phyloP scores from a whole-genome alignment of 1,140 invertebrate species.

The Atta cephalotes region DNA sequence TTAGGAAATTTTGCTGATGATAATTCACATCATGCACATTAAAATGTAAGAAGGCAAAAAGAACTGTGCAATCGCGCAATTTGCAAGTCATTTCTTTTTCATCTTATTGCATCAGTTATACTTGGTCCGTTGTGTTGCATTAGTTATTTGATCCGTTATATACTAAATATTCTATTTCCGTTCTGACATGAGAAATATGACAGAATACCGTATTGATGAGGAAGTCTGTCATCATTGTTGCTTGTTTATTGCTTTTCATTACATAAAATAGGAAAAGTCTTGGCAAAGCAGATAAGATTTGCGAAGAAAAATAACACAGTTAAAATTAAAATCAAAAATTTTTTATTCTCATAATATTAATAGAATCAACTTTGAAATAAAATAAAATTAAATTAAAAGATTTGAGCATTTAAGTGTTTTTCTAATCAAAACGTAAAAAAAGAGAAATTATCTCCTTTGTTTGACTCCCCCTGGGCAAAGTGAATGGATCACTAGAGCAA shows the following conservation, averaged over 20 bases:
- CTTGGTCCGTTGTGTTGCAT: neutral
- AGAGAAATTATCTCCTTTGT: too few relatives aligned
- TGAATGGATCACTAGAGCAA: too few relatives aligned
- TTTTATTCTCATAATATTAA: too few relatives aligned
- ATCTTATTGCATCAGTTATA: neutral
- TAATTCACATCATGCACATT: constrained; percentile 3
- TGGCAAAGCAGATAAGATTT: too few relatives aligned
- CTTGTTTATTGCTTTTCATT: neutral
- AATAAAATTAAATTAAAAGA: too few relatives aligned
- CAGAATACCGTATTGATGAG: neutral
- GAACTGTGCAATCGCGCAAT: neutral
- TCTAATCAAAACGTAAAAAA: too few relatives aligned
- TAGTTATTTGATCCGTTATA: neutral
- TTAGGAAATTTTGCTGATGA: constrained; percentile 19
- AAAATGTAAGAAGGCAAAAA: neutral
- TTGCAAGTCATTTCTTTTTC: neutral
- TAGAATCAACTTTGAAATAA: too few relatives aligned
- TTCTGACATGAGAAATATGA: neutral
- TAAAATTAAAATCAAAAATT: too few relatives aligned
- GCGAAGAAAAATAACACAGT: too few relatives aligned
- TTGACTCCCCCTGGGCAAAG: too few relatives aligned
- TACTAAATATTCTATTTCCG: neutral
- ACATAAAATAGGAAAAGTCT: neutral
- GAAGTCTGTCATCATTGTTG: neutral
- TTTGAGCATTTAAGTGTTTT: too few relatives aligned